Conservation (phyloP, 2,888 invertebrate species). For the Aquatica leii region DNA sequence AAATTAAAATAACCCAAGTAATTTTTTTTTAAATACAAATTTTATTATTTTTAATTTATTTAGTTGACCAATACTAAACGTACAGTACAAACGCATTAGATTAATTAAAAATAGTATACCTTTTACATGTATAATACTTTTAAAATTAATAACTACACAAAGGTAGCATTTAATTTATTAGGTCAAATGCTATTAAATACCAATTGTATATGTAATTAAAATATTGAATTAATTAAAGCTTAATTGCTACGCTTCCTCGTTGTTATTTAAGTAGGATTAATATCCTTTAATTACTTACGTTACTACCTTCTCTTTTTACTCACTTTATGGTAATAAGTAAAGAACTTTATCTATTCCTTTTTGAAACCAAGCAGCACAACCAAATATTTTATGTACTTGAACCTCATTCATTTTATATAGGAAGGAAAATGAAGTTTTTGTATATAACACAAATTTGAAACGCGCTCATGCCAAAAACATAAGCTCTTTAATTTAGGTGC, state of each 20-base stretch:
- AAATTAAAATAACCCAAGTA: constrained; percentile 4
- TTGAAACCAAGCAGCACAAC: constrained; percentile 18
- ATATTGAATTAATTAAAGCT: too few relatives aligned
- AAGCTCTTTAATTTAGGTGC: constrained; percentile 26
- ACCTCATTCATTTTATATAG: constrained; percentile 34
- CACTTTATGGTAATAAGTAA: neutral
- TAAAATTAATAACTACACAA: too few relatives aligned
- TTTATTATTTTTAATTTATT: neutral
- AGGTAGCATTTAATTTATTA: too few relatives aligned
- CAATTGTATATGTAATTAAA: too few relatives aligned
- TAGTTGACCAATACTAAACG: too few relatives aligned
- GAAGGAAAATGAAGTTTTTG: constrained; percentile 25
- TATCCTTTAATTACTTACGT: constrained; percentile 16
- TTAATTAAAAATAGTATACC: too few relatives aligned
- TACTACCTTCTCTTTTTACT: constrained; percentile 19
- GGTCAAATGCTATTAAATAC: too few relatives aligned
- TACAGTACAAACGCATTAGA: too few relatives aligned
- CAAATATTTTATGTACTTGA: constrained; percentile 37
- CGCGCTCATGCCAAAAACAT: constrained; percentile 23
- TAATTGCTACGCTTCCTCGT: too few relatives aligned
- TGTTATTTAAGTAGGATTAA: too few relatives aligned
- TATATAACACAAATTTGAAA: constrained; percentile 36
- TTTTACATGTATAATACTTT: too few relatives aligned
- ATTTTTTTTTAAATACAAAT: neutral
- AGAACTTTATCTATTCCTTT: too few relatives aligned